A percentile compares a stretch with the other conserved stretches of the same genome.
Evolutionary conservation across 2,888 invertebrate species (phyloP).

Genomic region (Abrostola triplasia): DNA sequence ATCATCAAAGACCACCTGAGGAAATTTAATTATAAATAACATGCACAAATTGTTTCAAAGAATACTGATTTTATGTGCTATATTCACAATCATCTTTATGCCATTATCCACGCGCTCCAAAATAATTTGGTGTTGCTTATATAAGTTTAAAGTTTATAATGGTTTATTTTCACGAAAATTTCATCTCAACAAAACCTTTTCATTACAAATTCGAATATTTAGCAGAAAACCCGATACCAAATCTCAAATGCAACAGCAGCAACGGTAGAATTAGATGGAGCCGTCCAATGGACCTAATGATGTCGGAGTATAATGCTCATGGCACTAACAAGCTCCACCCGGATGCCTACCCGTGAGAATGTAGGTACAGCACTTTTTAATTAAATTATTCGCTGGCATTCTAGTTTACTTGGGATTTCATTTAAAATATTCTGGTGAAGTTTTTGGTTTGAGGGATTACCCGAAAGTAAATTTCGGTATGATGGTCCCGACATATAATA

Average conservation of each 20-base stretch:
- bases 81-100: too few relatives aligned
- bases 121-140: too few relatives aligned
- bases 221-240: not conserved
- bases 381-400: slow-evolving; percentile 41
- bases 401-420: slow-evolving; percentile 27
- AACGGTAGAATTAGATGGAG: slow-evolving; percentile 10
- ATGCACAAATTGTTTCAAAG: too few relatives aligned
- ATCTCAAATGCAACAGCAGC: not conserved
- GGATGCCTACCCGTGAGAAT: slow-evolving; percentile 24
- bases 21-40: too few relatives aligned
- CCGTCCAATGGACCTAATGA: slow-evolving; percentile 35
- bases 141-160: too few relatives aligned
- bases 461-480: too few relatives aligned
- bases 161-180: not conserved
- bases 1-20: too few relatives aligned
- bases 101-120: too few relatives aligned
- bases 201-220: not conserved
- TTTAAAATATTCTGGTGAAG: slow-evolving; percentile 12
- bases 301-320: slow-evolving; percentile 36
- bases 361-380: slow-evolving; percentile 39
- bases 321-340: slow-evolving; percentile 45
- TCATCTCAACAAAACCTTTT: not conserved
- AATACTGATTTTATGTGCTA: too few relatives aligned
- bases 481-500: too few relatives aligned
- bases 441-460: not conserved